Base-by-base conservation (phyloP, 2,888 invertebrate species). In the Idaea dimidiata region DNA sequence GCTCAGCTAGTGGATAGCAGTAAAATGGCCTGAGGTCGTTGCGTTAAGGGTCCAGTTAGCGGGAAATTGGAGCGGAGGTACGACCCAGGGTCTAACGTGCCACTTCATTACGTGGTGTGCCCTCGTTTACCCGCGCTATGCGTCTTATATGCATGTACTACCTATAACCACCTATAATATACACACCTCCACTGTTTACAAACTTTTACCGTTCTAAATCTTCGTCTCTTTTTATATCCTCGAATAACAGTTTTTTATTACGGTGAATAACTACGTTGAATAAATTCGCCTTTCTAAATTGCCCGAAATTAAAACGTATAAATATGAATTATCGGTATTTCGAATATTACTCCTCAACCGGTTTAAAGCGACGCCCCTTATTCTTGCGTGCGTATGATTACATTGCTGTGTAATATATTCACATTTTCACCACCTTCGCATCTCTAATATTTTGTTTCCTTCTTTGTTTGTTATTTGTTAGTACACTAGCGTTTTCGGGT, bases 371-470 rank as follows among this genome's bases (percentile, higher is more conserved):
- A 78, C 79, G 78, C 83, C 78, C 81, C 82, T 79, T 83, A 79
- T 81, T 83, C 89, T 66, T 84, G 91, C 91, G 91, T 92, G 91
- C 88, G 88, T 89, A 84, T 89, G 89, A 91, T 90, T 91, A 88
- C 84, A 82, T 84, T 84, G 81, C 86, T 79, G 82, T 83, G 83
- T 89, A 90, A 91, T 91, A 87, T 89, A 92, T 91, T 91, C 87
- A 87, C 84, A 89, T 91, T 91, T 89, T 89, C 88, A 88, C 88
- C 89, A 88, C 88, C 86, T 89, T 86, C 81, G 83, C 86, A 88
- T 90, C 84, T 82, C 79, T 88, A 84, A 87, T 87, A 78, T 87
- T 87, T 83, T 77, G 77, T 84, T 87, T 84, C 81, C 82, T 81
- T 76, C 77, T 83, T 82, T 81, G 77, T 81, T 82, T 57, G 60